Conservation (phyloP, 2,797 vertebrate genomes). For the Hippocampus kuda region DNA sequence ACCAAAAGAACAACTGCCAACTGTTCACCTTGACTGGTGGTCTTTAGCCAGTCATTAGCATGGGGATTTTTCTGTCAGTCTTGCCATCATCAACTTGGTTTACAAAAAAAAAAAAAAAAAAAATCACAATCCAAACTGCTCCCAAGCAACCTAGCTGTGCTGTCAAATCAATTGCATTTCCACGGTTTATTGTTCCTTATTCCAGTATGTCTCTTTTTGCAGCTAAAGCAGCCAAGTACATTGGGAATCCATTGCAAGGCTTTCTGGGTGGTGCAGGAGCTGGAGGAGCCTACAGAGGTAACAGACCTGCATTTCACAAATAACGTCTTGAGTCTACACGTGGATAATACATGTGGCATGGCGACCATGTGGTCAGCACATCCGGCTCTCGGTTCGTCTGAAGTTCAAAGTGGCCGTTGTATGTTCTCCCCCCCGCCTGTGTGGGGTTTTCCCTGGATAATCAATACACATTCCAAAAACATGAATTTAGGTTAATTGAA, state of each 20-base stretch:
- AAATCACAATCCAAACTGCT: neutral
- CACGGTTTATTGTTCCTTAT: neutral
- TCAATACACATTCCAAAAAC: too few species aligned
- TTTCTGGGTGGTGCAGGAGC: conserved; percentile 63
- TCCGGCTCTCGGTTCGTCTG: too few species aligned
- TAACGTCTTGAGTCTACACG: neutral
- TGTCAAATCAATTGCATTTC: neutral
- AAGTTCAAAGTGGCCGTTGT: too few species aligned
- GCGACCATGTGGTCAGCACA: too few species aligned
- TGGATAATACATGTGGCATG: too few species aligned
- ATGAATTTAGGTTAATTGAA: too few species aligned
- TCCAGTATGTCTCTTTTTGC: conserved; percentile 11
- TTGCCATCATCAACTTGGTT: neutral
- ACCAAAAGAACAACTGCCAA: neutral
- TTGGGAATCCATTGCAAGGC: conserved; percentile 64
- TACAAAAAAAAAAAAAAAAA: neutral
- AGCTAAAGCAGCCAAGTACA: conserved; percentile 87
- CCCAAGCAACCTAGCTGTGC: too few species aligned
- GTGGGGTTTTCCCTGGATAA: too few species aligned
- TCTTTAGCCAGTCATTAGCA: too few species aligned
- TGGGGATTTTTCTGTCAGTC: neutral
- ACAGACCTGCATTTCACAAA: neutral
- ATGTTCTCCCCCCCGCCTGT: too few species aligned
- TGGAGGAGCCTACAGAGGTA: conserved; percentile 70
- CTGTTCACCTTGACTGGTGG: neutral